Evolutionary conservation across 2,113 vertebrate genomes (phyloP).

Genomic region (Passer domesticus): DNA sequence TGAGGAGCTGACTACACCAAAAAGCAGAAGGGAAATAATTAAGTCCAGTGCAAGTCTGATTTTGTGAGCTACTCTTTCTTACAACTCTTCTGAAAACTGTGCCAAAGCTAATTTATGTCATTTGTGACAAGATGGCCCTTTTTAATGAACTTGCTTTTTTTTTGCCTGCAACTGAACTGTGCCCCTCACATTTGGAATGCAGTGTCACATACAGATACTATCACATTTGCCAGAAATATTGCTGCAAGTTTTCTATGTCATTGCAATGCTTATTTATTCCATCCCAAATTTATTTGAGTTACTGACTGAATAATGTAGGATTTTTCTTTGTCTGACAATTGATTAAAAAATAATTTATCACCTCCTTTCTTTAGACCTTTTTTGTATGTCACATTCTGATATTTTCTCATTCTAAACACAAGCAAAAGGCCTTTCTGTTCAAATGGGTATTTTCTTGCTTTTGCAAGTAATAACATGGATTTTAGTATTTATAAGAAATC

Average conservation of each 20-base stretch:
- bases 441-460: neutral
- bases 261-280: neutral
- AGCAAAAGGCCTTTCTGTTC: neutral
- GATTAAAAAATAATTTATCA: neutral
- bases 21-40: neutral
- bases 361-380: neutral
- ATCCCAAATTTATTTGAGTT: neutral
- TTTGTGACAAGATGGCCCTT: neutral
- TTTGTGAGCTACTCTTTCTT: neutral
- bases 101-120: slow-evolving; percentile 5
- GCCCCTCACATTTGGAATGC: neutral
- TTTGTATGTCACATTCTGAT: neutral
- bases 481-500: neutral
- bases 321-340: neutral
- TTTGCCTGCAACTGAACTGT: neutral
- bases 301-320: neutral
- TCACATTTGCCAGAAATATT: neutral
- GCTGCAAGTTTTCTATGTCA: neutral
- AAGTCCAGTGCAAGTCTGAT: neutral
- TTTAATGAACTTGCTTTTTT: neutral
- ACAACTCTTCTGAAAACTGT: neutral
- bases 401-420: neutral
- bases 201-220: neutral
- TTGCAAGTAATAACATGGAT: neutral
- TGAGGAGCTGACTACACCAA: neutral